phyloP scores from a whole-genome alignment of 2,113 vertebrate species.

The Lasiurus borealis region DNA sequence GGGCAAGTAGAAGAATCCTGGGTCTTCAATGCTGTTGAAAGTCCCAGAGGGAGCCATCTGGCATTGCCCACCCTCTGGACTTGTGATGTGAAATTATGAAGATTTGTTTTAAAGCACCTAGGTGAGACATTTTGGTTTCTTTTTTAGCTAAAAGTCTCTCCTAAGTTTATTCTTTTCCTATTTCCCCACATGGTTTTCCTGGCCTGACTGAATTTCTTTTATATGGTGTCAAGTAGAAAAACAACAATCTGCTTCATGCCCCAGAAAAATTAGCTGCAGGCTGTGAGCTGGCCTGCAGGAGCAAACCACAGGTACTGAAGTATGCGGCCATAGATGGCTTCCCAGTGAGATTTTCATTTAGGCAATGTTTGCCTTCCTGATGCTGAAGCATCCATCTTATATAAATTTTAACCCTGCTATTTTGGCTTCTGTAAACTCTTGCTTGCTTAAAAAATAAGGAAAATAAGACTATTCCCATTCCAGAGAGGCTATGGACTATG shows the following conservation, averaged over 20 bases:
- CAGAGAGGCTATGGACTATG: too few relatives aligned
- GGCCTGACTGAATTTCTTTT: background rate
- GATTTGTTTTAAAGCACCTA: background rate
- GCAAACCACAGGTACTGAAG: background rate
- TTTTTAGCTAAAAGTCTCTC: background rate
- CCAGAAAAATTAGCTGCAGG: background rate
- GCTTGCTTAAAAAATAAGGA: too few relatives aligned
- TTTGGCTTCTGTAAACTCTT: too few relatives aligned
- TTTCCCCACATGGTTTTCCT: background rate
- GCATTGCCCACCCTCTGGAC: background rate
- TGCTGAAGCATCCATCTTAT: too few relatives aligned
- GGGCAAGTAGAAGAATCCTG: background rate
- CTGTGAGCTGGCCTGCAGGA: fast-evolving
- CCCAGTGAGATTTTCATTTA: background rate
- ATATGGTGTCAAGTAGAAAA: background rate
- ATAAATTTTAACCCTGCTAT: too few relatives aligned
- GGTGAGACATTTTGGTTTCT: background rate
- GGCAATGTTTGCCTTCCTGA: background rate
- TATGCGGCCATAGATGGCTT: background rate
- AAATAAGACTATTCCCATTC: too few relatives aligned
- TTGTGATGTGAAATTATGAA: background rate
- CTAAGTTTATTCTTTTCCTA: background rate
- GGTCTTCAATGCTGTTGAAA: background rate
- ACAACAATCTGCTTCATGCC: background rate
- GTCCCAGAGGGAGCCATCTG: background rate